These are phyloP conservation scores for Onchidella celtica DNA, from an alignment of 2,888 invertebrate genomes.

Conservation along the genomic window DNA sequence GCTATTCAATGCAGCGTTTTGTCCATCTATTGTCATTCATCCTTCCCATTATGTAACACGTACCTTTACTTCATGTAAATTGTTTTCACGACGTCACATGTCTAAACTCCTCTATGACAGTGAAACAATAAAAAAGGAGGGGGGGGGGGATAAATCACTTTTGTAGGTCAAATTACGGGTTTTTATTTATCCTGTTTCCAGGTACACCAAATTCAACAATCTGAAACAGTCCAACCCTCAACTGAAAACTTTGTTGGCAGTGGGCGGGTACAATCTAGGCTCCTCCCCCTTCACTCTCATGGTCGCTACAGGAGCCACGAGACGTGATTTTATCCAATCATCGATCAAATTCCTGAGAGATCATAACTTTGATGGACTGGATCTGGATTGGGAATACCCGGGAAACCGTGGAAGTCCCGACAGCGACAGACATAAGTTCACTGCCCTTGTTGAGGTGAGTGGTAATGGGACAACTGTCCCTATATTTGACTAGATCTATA, in stretches of 20 bases:
- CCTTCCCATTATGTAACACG: no score
- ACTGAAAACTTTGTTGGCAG: constrained; percentile 14
- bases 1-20: no score
- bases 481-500: not conserved
- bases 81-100: no score
- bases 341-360: constrained; percentile 26
- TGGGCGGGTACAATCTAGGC: constrained; percentile 28
- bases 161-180: no score
- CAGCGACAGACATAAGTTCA: constrained; percentile 31
- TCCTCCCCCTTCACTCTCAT: constrained; percentile 9
- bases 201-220: not conserved
- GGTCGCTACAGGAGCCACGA: not conserved
- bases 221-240: constrained; percentile 14
- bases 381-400: constrained; percentile 40
- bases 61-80: no score
- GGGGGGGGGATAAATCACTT: no score
- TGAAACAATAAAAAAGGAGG: no score
- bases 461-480: not conserved
- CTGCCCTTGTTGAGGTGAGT: not conserved
- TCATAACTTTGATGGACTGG: constrained; percentile 35
- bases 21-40: no score
- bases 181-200: not conserved
- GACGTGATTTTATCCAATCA: constrained; percentile 1
- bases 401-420: constrained; percentile 16
- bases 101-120: no score